phyloP scores from a whole-genome alignment of 1,140 invertebrate species.

The Colletes latitarsis region DNA sequence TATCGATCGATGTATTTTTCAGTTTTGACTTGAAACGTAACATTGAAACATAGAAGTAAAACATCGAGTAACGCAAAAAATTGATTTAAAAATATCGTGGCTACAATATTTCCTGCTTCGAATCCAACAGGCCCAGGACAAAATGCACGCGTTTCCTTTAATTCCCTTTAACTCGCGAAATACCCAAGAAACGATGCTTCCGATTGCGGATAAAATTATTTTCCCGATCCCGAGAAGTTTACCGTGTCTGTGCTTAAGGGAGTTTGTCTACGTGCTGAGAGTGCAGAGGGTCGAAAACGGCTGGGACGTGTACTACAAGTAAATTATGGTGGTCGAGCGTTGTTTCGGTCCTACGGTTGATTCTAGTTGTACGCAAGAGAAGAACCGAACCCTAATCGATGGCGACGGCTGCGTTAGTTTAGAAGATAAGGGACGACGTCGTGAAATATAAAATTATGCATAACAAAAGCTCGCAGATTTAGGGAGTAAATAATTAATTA shows the following conservation, averaged over 20 bases:
- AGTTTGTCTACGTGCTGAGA: constrained; percentile 36
- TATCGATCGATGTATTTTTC: no score
- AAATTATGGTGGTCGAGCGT: constrained; percentile 42
- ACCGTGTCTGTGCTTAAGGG: constrained; percentile 19
- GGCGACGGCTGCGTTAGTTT: constrained; percentile 34
- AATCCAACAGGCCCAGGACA: no score
- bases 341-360: constrained; percentile 47
- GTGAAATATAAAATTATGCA: not conserved
- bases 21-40: no score
- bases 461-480: not conserved
- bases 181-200: not conserved
- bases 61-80: no score
- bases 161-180: no score
- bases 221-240: constrained; percentile 9
- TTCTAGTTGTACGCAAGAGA: constrained; percentile 25
- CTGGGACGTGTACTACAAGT: constrained; percentile 32
- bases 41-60: no score
- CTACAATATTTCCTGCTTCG: no score
- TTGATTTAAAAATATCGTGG: no score
- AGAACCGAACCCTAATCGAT: constrained; percentile 43
- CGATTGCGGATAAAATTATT: constrained; percentile 12
- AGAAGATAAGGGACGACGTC: constrained; percentile 24
- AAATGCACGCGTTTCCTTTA: no score
- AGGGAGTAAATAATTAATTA: not conserved
- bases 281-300: constrained; percentile 30